These are phyloP conservation scores for Tetheella fluctuosa DNA, from an alignment of 2,888 invertebrate species.

Conservation along the genomic window DNA sequence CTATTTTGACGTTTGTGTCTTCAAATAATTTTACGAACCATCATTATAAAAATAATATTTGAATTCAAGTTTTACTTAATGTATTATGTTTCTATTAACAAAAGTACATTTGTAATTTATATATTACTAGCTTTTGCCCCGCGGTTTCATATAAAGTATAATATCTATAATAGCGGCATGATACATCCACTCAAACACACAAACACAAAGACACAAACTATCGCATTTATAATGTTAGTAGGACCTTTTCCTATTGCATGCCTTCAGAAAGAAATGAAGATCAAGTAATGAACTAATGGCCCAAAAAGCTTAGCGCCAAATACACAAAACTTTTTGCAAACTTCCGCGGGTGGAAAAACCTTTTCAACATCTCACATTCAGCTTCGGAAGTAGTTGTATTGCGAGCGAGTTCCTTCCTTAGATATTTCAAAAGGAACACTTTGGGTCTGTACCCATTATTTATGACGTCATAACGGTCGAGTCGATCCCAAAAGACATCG, in stretches of 20 bases:
- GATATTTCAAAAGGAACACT: slow-evolving; percentile 43
- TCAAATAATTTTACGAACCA: too few species aligned
- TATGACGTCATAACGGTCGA: slow-evolving; percentile 43
- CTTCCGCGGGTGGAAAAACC: slow-evolving; percentile 9
- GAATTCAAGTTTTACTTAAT: too few species aligned
- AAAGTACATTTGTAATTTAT: too few species aligned
- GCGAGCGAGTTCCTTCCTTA: slow-evolving; percentile 53
- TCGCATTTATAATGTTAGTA: too few species aligned
- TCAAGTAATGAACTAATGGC: not conserved
- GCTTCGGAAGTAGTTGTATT: slow-evolving; percentile 52
- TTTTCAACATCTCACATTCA: slow-evolving; percentile 17
- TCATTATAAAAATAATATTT: not conserved
- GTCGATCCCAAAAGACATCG: slow-evolving; percentile 65
- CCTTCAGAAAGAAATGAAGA: not conserved
- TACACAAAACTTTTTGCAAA: not conserved
- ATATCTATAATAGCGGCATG: too few species aligned
- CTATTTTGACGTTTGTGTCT: not conserved
- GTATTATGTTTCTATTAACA: too few species aligned
- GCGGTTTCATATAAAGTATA: too few species aligned
- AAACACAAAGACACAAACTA: too few species aligned
- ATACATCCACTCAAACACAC: too few species aligned
- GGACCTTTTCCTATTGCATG: not conserved
- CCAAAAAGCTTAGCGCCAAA: not conserved
- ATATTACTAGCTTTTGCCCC: too few species aligned
- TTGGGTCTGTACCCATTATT: slow-evolving; percentile 26